Conservation (phyloP, 2,113 vertebrate species). For the Eublepharis macularius region DNA sequence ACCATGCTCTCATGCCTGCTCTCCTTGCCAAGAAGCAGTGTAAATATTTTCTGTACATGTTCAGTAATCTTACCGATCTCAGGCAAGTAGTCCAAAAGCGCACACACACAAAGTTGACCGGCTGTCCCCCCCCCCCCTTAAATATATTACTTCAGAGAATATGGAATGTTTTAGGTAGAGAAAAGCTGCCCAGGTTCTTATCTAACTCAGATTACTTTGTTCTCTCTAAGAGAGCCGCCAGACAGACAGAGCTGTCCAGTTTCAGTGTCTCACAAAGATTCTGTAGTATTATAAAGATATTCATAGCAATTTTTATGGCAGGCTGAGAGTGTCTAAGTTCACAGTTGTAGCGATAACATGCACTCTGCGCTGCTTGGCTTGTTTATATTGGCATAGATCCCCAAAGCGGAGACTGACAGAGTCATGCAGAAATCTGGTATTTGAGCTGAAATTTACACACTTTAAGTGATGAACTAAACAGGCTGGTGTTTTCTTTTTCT, state of each 20-base stretch:
- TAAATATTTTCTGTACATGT: conserved; percentile 16
- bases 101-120: conserved; percentile 31
- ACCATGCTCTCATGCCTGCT: background rate
- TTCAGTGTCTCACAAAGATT: conserved; percentile 77
- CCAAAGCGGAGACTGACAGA: conserved; percentile 77
- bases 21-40: background rate
- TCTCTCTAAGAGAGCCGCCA: conserved; percentile 75
- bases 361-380: conserved; percentile 80
- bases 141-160: conserved; percentile 52
- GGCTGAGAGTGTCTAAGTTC: conserved; percentile 79
- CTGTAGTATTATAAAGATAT: conserved; percentile 82
- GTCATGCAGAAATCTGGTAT: conserved; percentile 84
- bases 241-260: conserved; percentile 79
- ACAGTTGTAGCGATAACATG: conserved; percentile 84
- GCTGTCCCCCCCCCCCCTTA: conserved; percentile 7
- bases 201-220: conserved; percentile 75
- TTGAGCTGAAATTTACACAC: conserved; percentile 91
- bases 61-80: conserved; percentile 44
- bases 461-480: conserved; percentile 93
- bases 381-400: conserved; percentile 89
- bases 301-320: conserved; percentile 85
- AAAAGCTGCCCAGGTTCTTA: conserved; percentile 68
- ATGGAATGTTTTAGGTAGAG: conserved; percentile 62
- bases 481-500: conserved; percentile 91
- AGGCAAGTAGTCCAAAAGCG: conserved; percentile 45